Conservation (phyloP, 1,140 invertebrate species). For the Neodiprion lecontei region DNA sequence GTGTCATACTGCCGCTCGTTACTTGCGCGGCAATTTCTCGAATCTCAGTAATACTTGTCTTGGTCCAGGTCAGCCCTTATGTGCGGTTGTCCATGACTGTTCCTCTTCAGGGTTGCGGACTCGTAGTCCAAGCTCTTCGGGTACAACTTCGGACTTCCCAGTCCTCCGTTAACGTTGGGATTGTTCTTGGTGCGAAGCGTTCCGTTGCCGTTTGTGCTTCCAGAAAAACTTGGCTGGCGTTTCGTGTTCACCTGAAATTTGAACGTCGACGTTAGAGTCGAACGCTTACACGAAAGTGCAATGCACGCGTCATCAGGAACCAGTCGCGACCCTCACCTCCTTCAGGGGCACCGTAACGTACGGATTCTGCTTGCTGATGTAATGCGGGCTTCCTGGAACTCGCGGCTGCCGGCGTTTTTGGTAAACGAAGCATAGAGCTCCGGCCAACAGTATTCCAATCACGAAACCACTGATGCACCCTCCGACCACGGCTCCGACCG, state of each 20-base stretch:
- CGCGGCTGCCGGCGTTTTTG: constrained; percentile 58
- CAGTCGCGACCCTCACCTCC: constrained; percentile 64
- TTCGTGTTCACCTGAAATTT: constrained; percentile 51
- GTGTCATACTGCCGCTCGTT: too few relatives aligned
- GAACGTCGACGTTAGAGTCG: constrained; percentile 61
- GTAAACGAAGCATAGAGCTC: constrained; percentile 55
- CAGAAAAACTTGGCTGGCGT: constrained; percentile 58
- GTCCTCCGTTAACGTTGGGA: constrained; percentile 65
- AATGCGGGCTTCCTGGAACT: constrained; percentile 76
- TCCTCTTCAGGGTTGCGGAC: constrained; percentile 78
- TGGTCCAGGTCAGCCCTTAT: constrained; percentile 66
- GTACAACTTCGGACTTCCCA: constrained; percentile 68
- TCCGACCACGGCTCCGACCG: constrained; percentile 64
- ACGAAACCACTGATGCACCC: constrained; percentile 63
- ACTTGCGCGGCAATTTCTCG: too few relatives aligned
- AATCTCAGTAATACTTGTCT: constrained; percentile 63
- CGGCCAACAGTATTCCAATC: constrained; percentile 54
- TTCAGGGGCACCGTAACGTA: constrained; percentile 83
- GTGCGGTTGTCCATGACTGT: constrained; percentile 70
- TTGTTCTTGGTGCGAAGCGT: constrained; percentile 69
- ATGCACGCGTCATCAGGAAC: constrained; percentile 58
- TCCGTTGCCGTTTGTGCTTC: constrained; percentile 62
- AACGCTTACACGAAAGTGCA: constrained; percentile 24
- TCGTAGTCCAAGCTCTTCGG: constrained; percentile 79
- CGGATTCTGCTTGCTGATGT: constrained; percentile 82